Evolutionary conservation across 2,797 vertebrate species (phyloP).

Genomic region (Pagetopsis macropterus): DNA sequence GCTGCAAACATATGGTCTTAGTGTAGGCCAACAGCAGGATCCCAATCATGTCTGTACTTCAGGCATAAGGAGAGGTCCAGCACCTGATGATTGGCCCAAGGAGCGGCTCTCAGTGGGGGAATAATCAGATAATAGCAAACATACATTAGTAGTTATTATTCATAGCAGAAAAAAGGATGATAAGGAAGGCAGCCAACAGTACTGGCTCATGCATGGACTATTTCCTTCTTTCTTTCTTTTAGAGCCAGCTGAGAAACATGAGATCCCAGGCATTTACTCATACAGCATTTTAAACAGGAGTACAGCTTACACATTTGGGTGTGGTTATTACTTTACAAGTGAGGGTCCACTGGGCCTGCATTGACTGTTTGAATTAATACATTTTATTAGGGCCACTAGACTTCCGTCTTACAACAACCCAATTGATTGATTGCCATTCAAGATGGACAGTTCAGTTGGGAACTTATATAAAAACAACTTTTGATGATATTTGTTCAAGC

Average conservation of each 20-base stretch:
- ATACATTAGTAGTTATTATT: constrained; percentile 51
- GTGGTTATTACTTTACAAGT: neutral
- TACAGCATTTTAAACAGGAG: neutral
- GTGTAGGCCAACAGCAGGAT: constrained; percentile 22
- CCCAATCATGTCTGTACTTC: constrained; percentile 20
- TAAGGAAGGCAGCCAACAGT: constrained; percentile 43
- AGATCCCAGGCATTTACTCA: constrained; percentile 9
- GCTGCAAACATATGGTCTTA: constrained; percentile 26
- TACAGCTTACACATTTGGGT: neutral
- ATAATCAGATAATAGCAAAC: constrained; percentile 64
- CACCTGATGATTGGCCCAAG: constrained; percentile 35
- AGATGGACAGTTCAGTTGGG: neutral
- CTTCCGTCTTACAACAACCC: neutral
- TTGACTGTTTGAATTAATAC: too few relatives aligned
- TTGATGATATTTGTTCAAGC: too few relatives aligned
- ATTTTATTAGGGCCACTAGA: neutral
- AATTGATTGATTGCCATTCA: neutral
- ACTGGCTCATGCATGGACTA: constrained; percentile 20
- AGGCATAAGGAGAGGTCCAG: constrained; percentile 15
- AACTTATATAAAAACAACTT: too few relatives aligned
- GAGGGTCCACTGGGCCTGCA: neutral
- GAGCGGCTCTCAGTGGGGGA: constrained; percentile 27
- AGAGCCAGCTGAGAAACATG: constrained; percentile 9
- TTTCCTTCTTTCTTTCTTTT: constrained; percentile 45
- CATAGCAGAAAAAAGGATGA: constrained; percentile 33